These are phyloP conservation scores for Pandemis corylana DNA, from an alignment of 2,888 invertebrate species.

Conservation along the genomic window DNA sequence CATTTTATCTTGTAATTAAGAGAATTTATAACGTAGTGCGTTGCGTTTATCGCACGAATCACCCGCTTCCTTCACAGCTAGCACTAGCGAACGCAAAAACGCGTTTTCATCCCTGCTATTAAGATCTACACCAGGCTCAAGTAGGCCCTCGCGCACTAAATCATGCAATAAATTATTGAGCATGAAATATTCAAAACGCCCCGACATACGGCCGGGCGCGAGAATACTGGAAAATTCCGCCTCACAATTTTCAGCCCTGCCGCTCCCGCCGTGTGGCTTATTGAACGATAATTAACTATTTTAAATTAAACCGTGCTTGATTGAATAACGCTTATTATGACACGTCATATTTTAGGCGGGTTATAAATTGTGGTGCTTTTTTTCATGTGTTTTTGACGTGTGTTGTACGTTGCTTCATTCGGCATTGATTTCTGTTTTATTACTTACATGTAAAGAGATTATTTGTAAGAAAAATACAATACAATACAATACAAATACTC, in stretches of 20 bases:
- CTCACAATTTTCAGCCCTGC: slow-evolving; percentile 48
- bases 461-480: too few relatives aligned
- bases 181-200: slow-evolving; percentile 79
- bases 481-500: too few relatives aligned
- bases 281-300: slow-evolving; percentile 62
- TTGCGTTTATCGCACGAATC: background rate
- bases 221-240: slow-evolving; percentile 68
- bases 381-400: background rate
- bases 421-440: too few relatives aligned
- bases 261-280: slow-evolving; percentile 44
- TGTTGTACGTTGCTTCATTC: too few relatives aligned
- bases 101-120: slow-evolving; percentile 30
- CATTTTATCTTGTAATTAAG: too few relatives aligned
- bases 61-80: background rate
- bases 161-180: slow-evolving; percentile 80
- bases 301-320: slow-evolving; percentile 41
- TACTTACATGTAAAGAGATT: too few relatives aligned
- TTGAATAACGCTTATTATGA: slow-evolving; percentile 18
- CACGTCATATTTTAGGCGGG: background rate
- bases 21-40: background rate
- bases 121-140: slow-evolving; percentile 35
- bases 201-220: slow-evolving; percentile 66
- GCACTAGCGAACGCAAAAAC: slow-evolving; percentile 31
- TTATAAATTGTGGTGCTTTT: background rate
- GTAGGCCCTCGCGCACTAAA: slow-evolving; percentile 69